phyloP scores from a whole-genome alignment of 2,888 invertebrate species.

The Nemapogon koenigi region DNA sequence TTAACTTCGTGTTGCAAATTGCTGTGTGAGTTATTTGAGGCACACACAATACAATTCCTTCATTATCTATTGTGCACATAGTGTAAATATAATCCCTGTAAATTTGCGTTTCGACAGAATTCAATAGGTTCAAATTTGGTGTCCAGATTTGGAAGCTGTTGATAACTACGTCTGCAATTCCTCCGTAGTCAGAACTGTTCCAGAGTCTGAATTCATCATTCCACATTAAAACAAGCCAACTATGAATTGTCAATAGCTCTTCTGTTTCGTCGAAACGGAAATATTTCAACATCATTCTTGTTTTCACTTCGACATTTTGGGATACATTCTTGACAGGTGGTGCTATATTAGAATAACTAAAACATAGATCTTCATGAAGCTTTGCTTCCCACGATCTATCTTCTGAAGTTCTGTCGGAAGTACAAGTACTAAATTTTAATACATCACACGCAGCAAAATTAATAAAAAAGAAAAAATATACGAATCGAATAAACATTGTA shows the following conservation, averaged over 20 bases:
- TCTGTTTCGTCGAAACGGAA: conserved; percentile 1
- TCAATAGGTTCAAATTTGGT: not conserved
- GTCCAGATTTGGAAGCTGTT: not conserved
- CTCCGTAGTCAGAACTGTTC: conserved; percentile 1
- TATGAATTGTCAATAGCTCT: conserved; percentile 1
- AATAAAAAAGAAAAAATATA: too few relatives aligned
- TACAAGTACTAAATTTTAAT: too few relatives aligned
- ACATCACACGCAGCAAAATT: too few relatives aligned
- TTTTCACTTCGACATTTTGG: not conserved
- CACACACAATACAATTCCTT: not conserved
- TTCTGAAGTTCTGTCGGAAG: not conserved
- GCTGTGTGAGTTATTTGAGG: not conserved
- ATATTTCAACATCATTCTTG: not conserved
- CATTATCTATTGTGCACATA: not conserved
- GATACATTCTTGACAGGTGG: conserved; percentile 1
- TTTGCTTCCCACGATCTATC: conserved; percentile 2
- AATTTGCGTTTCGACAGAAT: not conserved
- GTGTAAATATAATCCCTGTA: not conserved
- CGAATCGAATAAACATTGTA: too few relatives aligned
- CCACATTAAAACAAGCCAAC: not conserved
- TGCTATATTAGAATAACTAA: too few relatives aligned
- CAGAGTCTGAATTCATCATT: not conserved
- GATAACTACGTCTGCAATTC: not conserved
- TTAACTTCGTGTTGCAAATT: not conserved
- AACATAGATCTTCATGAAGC: not conserved